Percentiles rank a stretch among this genome's conserved stretches.
These are phyloP conservation scores for Lontra canadensis DNA, from an alignment of 2,113 vertebrate genomes.

Conservation along the genomic window DNA sequence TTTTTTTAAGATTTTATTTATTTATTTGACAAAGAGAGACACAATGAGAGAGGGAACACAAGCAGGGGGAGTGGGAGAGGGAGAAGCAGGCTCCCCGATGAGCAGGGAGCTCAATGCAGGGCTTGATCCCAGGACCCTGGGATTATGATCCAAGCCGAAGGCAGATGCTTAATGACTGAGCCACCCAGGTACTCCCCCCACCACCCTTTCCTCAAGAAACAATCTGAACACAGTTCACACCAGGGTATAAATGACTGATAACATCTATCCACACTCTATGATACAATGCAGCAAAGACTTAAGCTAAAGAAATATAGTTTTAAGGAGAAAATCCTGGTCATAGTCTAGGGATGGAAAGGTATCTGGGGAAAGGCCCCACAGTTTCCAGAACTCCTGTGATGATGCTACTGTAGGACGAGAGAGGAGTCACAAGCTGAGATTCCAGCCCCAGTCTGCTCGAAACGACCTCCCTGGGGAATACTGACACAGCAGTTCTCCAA, in stretches of 20 bases:
- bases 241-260: neutral
- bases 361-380: neutral
- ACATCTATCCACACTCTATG: neutral
- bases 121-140: too few relatives aligned
- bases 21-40: too few relatives aligned
- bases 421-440: neutral
- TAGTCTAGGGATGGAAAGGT: neutral
- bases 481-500: neutral
- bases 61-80: too few relatives aligned
- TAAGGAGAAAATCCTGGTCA: neutral
- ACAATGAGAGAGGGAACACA: too few relatives aligned
- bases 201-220: neutral
- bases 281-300: neutral
- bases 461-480: neutral
- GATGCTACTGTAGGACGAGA: neutral
- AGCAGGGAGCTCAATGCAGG: too few relatives aligned
- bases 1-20: too few relatives aligned
- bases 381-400: neutral
- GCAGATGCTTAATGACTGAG: too few relatives aligned
- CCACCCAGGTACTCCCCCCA: neutral
- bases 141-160: too few relatives aligned
- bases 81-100: too few relatives aligned
- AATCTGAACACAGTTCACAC: neutral
- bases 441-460: neutral
- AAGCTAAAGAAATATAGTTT: neutral